A percentile compares a stretch with the other conserved stretches of the same genome.
Evolutionary conservation across 1,140 invertebrate genomes (phyloP).

Genomic region (Aricia agestis): DNA sequence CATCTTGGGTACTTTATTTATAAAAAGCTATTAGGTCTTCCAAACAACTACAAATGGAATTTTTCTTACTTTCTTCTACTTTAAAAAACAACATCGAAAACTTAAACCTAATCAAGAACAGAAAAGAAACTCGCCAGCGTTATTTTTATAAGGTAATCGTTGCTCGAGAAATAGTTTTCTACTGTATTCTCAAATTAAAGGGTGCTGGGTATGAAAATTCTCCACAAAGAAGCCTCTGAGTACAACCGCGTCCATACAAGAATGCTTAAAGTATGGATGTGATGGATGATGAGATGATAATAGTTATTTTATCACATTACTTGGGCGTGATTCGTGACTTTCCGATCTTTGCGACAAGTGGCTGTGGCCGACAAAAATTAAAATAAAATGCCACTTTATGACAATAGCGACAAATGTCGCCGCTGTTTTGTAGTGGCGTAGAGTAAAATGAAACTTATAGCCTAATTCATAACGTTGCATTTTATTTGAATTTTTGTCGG

Average conservation of each 20-base stretch:
- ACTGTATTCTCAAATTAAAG: conserved; percentile 45
- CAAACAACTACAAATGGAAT: too few relatives aligned
- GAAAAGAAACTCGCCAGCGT: not conserved
- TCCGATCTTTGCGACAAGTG: too few relatives aligned
- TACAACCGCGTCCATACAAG: conserved; percentile 31
- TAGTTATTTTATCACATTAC: too few relatives aligned
- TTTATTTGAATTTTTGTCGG: too few relatives aligned
- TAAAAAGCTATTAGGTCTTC: not conserved
- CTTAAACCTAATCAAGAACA: not conserved
- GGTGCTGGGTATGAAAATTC: conserved; percentile 47
- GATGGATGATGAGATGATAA: not conserved
- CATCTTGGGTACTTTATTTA: too few relatives aligned
- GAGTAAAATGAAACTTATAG: too few relatives aligned
- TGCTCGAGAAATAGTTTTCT: conserved; percentile 37
- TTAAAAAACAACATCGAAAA: not conserved
- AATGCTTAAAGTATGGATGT: not conserved
- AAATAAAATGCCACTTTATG: too few relatives aligned
- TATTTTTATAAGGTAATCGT: not conserved
- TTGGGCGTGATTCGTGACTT: too few relatives aligned
- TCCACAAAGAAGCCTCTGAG: conserved; percentile 35
- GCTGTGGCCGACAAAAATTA: too few relatives aligned
- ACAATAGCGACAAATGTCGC: too few relatives aligned
- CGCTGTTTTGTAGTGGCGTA: too few relatives aligned
- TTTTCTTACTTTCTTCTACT: not conserved
- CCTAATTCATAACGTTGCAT: too few relatives aligned